Evolutionary conservation across 2,113 vertebrate species (phyloP).

Genomic region (Grammomys surdaster): DNA sequence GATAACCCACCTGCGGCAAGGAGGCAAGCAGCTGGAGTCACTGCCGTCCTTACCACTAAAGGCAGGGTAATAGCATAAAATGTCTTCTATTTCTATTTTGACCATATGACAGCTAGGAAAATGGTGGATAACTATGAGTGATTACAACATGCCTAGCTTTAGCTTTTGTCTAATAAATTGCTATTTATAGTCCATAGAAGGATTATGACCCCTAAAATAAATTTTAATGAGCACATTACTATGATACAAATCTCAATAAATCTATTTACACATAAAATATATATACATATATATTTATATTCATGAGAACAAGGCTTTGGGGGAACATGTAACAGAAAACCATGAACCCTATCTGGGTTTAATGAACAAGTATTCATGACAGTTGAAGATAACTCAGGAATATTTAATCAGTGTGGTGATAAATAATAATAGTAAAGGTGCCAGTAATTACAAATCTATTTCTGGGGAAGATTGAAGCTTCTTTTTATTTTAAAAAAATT

Average conservation of each 20-base stretch:
- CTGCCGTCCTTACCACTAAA: background rate
- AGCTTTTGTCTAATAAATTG: slow-evolving; percentile 71
- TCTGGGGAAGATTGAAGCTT: slow-evolving; percentile 18
- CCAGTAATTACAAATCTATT: slow-evolving; percentile 48
- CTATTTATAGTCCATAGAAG: slow-evolving; percentile 61
- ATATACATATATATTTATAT: slow-evolving; percentile 63
- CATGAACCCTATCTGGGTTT: slow-evolving; percentile 47
- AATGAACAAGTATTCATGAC: slow-evolving; percentile 53
- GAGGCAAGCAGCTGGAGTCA: background rate
- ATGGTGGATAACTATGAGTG: slow-evolving; percentile 38
- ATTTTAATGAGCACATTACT: slow-evolving; percentile 70
- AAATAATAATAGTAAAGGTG: slow-evolving; percentile 45
- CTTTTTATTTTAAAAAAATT: slow-evolving; percentile 22
- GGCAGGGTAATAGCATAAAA: background rate
- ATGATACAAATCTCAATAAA: slow-evolving; percentile 69
- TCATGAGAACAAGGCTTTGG: slow-evolving; percentile 72
- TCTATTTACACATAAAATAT: slow-evolving; percentile 64
- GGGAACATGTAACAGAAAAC: slow-evolving; percentile 64
- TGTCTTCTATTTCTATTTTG: slow-evolving; percentile 23
- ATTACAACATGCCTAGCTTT: slow-evolving; percentile 35
- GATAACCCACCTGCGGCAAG: background rate
- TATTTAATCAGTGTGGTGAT: slow-evolving; percentile 51
- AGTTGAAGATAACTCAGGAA: slow-evolving; percentile 42
- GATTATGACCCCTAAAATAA: slow-evolving; percentile 70
- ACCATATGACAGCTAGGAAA: background rate